phyloP scores from a whole-genome alignment of 1,140 invertebrate species.

The Riptortus pedestris region DNA sequence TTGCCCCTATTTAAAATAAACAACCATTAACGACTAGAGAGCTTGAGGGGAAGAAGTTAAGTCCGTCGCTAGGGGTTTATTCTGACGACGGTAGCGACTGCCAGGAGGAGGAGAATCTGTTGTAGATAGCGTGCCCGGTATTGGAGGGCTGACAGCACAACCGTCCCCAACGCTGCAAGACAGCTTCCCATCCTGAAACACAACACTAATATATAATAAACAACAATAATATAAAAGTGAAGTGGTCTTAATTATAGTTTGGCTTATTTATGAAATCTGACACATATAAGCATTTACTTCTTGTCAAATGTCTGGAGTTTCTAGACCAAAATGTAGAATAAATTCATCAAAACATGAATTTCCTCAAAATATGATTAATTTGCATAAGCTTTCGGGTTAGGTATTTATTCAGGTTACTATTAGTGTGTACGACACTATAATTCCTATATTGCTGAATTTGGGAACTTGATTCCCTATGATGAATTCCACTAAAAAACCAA shows the following conservation, averaged over 20 bases:
- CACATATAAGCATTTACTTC: no score
- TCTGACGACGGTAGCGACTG: constrained; percentile 22
- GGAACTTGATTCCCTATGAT: no score
- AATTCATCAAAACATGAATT: no score
- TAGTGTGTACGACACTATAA: no score
- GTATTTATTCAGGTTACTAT: no score
- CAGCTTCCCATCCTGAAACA: constrained; percentile 47
- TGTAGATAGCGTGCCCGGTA: background rate
- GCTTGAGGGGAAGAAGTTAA: background rate
- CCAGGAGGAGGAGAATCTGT: constrained; percentile 18
- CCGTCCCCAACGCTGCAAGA: constrained; percentile 51
- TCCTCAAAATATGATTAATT: no score
- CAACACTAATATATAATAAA: constrained; percentile 25
- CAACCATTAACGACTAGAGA: constrained; percentile 22
- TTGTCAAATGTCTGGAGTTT: no score
- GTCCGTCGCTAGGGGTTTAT: constrained; percentile 9
- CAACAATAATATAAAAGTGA: constrained; percentile 6
- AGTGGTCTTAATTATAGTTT: background rate
- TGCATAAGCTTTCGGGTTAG: no score
- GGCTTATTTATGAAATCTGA: no score
- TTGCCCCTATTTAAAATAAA: constrained; percentile 16
- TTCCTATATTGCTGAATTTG: no score
- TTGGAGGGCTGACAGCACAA: constrained; percentile 38
- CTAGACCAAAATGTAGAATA: no score
- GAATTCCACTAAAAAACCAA: no score